These are phyloP conservation scores for Pangasius krempfi DNA, from an alignment of 2,797 vertebrate species.

Conservation along the genomic window DNA sequence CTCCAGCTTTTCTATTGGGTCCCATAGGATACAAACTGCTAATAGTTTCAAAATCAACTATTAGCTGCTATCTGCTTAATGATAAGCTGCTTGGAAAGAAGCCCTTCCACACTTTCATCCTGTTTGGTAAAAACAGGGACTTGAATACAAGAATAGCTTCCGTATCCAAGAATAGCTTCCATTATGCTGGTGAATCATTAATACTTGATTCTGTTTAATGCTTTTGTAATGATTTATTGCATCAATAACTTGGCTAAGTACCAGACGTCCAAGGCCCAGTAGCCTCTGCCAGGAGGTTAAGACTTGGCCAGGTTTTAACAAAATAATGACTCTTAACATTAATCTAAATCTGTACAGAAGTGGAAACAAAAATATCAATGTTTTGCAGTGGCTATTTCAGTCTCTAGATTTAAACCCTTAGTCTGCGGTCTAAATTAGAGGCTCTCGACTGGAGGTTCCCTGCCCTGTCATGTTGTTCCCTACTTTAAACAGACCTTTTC, in stretches of 20 bases:
- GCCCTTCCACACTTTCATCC: not conserved
- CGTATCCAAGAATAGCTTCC: not conserved
- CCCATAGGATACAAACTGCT: not conserved
- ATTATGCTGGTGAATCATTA: not conserved
- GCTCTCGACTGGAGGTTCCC: not conserved
- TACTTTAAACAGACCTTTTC: not conserved
- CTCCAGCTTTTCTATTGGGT: not conserved
- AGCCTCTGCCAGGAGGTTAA: not conserved
- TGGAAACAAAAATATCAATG: not conserved
- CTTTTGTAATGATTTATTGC: slow-evolving; percentile 1
- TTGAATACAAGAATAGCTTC: not conserved
- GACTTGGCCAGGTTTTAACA: not conserved
- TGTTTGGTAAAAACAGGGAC: not conserved
- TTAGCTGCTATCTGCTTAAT: not conserved
- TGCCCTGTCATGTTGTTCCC: not conserved
- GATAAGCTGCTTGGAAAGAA: not conserved
- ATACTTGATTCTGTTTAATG: not conserved
- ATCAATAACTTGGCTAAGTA: not conserved
- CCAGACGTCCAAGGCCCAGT: not conserved
- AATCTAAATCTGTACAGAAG: not conserved
- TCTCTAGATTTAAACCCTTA: not conserved
- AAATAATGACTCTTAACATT: not conserved
- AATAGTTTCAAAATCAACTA: not conserved
- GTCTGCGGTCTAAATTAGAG: not conserved
- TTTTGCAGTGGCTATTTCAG: not conserved